A percentile compares a stretch with the other conserved stretches of the same genome.
phyloP scores from a whole-genome alignment of 2,888 invertebrate genomes.

The Liposcelis brunnea region DNA sequence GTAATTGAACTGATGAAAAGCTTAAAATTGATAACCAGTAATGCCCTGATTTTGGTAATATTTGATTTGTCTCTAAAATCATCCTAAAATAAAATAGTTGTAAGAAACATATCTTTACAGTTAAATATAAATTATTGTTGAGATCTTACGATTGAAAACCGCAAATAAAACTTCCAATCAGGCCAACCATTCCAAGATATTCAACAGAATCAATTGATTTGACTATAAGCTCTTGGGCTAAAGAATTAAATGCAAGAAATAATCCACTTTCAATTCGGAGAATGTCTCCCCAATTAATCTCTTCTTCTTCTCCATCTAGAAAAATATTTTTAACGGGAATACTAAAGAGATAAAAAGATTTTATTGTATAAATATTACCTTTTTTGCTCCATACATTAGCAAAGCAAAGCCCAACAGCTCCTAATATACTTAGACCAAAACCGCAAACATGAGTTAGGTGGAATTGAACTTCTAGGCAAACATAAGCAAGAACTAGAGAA shows the following conservation, averaged over 20 bases:
- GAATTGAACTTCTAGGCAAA: slow-evolving; percentile 58
- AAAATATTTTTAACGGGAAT: not conserved
- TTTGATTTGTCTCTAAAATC: slow-evolving; percentile 47
- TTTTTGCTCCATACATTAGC: slow-evolving; percentile 49
- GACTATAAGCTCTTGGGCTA: slow-evolving; percentile 59
- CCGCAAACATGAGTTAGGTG: slow-evolving; percentile 60
- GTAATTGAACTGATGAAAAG: slow-evolving; percentile 54
- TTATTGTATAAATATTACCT: slow-evolving; percentile 54
- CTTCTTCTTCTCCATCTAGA: not conserved
- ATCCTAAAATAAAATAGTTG: slow-evolving; percentile 25
- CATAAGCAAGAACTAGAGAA: slow-evolving; percentile 57
- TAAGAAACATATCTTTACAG: too few species aligned
- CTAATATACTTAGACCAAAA: slow-evolving; percentile 61
- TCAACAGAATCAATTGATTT: slow-evolving; percentile 58
- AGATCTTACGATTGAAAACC: slow-evolving; percentile 66
- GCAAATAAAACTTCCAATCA: slow-evolving; percentile 60
- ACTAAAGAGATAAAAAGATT: slow-evolving; percentile 31
- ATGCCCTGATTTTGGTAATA: slow-evolving; percentile 46
- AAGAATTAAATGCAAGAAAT: slow-evolving; percentile 45
- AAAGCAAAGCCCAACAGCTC: slow-evolving; percentile 67
- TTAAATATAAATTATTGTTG: too few species aligned
- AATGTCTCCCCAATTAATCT: slow-evolving; percentile 45
- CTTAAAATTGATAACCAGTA: slow-evolving; percentile 38
- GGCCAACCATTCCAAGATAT: slow-evolving; percentile 63
- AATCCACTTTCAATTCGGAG: slow-evolving; percentile 60